phyloP scores from a whole-genome alignment of 2,888 invertebrate genomes.

The Muschampia plurimacula region DNA sequence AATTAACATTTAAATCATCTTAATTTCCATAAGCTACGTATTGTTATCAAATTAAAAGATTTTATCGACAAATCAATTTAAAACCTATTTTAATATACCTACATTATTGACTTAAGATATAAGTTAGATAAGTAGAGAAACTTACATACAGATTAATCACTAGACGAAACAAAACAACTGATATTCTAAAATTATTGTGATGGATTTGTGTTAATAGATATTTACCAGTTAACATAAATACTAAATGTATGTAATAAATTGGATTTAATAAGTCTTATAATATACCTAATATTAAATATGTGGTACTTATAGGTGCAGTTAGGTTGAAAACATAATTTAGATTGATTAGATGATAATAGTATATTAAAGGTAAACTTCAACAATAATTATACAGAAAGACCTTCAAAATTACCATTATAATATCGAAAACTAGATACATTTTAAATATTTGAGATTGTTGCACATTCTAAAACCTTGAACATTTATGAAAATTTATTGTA shows the following conservation, averaged over 20 bases:
- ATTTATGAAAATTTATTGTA: background rate
- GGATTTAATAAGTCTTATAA: constrained; percentile 44
- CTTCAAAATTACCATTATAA: constrained; percentile 8
- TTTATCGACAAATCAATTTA: constrained; percentile 77
- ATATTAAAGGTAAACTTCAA: constrained; percentile 35
- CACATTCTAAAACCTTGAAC: background rate
- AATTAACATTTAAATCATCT: constrained; percentile 41
- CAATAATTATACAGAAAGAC: constrained; percentile 23
- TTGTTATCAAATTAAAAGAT: constrained; percentile 75
- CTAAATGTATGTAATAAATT: constrained; percentile 53
- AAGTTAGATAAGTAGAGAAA: constrained; percentile 47
- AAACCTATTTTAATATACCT: constrained; percentile 69
- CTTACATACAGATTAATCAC: constrained; percentile 58
- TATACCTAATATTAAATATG: constrained; percentile 38
- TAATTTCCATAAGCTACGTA: constrained; percentile 55
- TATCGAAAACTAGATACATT: constrained; percentile 3
- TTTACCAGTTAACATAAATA: constrained; percentile 63
- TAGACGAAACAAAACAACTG: constrained; percentile 81
- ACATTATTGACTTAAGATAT: constrained; percentile 50
- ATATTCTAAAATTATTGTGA: constrained; percentile 86
- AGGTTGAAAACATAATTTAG: constrained; percentile 39
- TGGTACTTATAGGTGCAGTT: constrained; percentile 47
- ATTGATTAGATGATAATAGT: constrained; percentile 20
- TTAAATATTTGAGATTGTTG: constrained; percentile 11
- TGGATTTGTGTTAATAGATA: constrained; percentile 80